Evolutionary conservation across 2,797 vertebrate species (phyloP), one percentile per base, ranked within the genome.

Genomic region (Philypnodon macrostomus): DNA sequence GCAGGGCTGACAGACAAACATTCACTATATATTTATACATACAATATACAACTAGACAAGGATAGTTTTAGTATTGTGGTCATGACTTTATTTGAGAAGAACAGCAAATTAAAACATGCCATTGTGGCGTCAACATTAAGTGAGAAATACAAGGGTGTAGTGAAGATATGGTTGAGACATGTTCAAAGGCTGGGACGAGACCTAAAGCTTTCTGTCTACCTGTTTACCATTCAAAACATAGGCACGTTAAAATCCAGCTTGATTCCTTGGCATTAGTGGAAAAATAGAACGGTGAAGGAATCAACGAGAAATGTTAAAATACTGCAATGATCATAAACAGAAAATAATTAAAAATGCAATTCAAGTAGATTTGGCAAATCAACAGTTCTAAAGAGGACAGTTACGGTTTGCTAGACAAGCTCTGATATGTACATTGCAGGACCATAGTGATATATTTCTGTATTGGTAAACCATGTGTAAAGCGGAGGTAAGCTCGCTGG

Each of bases 91-190:
- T 72, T 74, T 38, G 23, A 78, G 70, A 80, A 74, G 54, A 73
- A 87, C 33, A 82, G 89, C 86, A 85, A 67, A 11, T 73, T 47
- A 66, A 68, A 78, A 86, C 49, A 85, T 90, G 87, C 85, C 89
- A 87, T 84, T 88, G 92, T 91, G 91, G 90, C 93, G 93, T 90
- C n/a, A n/a, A n/a, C n/a, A n/a, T n/a, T n/a, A n/a, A n/a, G n/a
- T n/a, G n/a, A n/a, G n/a, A n/a, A n/a, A n/a, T n/a, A n/a, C n/a
- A n/a, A n/a, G n/a, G n/a, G 63, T 87, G 88, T 85, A 75, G 87
- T n/a, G n/a, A 89, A 88, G 65, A 91, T 82, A 87, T 85, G 88
- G 91, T 92, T 91, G 90, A 85, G 59, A 63, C 47, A 67, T 41
- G 64, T 55, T 26, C 38, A 9, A 58, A 21, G 4, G 23, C 7